phyloP scores from a whole-genome alignment of 2,113 vertebrate genomes.

The Oncorhynchus keta region DNA sequence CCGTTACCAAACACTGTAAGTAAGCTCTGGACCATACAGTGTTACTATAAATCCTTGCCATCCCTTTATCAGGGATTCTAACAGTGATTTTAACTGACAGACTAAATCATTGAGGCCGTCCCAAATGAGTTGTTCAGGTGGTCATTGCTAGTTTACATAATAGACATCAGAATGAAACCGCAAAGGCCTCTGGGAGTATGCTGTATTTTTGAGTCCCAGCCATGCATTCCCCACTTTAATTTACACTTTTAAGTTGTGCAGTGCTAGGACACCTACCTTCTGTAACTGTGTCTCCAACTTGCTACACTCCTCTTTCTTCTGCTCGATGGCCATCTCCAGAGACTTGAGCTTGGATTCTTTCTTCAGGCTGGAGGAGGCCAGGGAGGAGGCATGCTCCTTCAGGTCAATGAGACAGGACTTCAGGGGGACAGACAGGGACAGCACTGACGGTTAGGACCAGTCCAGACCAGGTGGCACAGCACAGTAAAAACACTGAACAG shows the following conservation, averaged over 20 bases:
- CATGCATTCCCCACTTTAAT: too few species aligned
- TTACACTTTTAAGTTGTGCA: not conserved
- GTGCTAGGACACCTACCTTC: constrained; percentile 66
- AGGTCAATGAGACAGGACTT: constrained; percentile 96
- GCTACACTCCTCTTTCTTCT: constrained; percentile 99
- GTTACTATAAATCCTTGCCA: too few species aligned
- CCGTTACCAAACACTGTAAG: too few species aligned
- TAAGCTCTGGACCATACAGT: too few species aligned
- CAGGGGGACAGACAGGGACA: constrained; percentile 1
- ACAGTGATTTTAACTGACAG: too few species aligned
- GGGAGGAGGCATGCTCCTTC: constrained; percentile 95
- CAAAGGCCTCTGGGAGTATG: too few species aligned
- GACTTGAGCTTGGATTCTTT: constrained; percentile 98
- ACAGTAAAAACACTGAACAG: constrained; percentile 4
- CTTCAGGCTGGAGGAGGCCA: constrained; percentile 95
- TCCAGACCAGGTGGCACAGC: constrained; percentile 12
- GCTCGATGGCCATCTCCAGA: constrained; percentile 97
- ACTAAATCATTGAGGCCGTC: too few species aligned
- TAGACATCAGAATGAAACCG: too few species aligned
- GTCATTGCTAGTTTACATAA: too few species aligned
- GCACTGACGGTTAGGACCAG: constrained; percentile 8
- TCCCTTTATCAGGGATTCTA: too few species aligned
- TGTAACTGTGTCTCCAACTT: constrained; percentile 97
- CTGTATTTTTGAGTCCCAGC: too few species aligned
- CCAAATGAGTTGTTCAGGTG: too few species aligned